Base-by-base conservation (phyloP, 2,888 invertebrate species). In the Folsomia manolachei region DNA sequence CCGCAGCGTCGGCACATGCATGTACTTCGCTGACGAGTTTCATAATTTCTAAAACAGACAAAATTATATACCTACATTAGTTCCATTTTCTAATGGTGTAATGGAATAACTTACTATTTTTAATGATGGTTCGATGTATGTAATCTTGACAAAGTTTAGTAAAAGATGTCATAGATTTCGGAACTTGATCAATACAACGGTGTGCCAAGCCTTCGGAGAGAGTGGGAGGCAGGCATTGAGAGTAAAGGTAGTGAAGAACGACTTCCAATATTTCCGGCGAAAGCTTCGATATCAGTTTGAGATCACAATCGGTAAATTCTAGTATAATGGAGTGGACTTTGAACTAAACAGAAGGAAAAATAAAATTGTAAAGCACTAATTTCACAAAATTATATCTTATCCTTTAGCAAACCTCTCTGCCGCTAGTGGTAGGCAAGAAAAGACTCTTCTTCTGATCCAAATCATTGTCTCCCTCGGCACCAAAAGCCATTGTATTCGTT, bases 1-100 rank as follows among this genome's bases (percentile, higher is more conserved):
- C 69, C 80, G 78, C 79, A 51, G 75, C 73, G 69, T 79, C 87
- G 70, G 88, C 86, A 81, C 88, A 88, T 24, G 85, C 83, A 82
- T 90, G 89, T 85, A 89, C 87, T 80, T 90, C 89, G 81, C 87
- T 87, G 27, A 89, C 87, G 71, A 90, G 83, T 70, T 86, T 86
- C 67, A 88, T 86, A 62, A 89, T 88, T 85, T 89, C 90, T 90
- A 82, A 1, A 84, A 84, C 78, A 69, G 77, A 75, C 52, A 70
- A 19, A 25, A 60, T 53, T 56, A 62, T n/a, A n/a, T n/a, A n/a
- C n/a, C n/a, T n/a, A n/a, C n/a, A n/a, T n/a, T n/a, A n/a, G n/a
- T n/a, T n/a, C n/a, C n/a, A n/a, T n/a, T n/a, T n/a, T n/a, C n/a
- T n/a, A 7, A 21, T 7, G 21, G 27, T 56, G 63, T 23, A 52